A percentile compares a stretch with the other conserved stretches of the same genome.
Evolutionary conservation across 2,888 invertebrate species (phyloP).

Genomic region (Eurytoma californica): DNA sequence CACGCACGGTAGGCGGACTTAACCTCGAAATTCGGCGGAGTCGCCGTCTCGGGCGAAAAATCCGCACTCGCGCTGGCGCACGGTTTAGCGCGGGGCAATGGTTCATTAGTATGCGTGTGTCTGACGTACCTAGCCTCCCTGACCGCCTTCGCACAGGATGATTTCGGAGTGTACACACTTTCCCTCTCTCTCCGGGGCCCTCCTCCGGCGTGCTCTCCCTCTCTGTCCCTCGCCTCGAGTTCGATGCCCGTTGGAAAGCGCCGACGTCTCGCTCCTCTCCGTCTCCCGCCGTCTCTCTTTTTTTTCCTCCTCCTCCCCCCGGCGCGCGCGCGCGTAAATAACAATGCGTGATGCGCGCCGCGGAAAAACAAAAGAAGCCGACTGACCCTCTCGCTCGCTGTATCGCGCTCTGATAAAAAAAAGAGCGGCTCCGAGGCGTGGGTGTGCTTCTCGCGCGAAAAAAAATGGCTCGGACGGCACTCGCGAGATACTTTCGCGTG

Average conservation of each 20-base stretch:
- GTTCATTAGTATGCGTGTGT: constrained; percentile 48
- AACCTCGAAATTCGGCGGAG: constrained; percentile 31
- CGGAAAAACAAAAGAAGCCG: not conserved
- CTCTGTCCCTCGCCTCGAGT: constrained; percentile 19
- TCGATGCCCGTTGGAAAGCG: constrained; percentile 56
- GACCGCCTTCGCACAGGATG: constrained; percentile 45
- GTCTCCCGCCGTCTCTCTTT: constrained; percentile 24
- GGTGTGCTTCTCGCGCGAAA: not conserved
- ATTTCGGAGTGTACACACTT: constrained; percentile 40
- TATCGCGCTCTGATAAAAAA: no score
- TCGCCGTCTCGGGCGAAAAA: not conserved
- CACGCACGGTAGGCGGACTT: not conserved
- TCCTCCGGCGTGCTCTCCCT: constrained; percentile 2
- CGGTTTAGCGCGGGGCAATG: not conserved
- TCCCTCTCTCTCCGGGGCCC: constrained; percentile 33
- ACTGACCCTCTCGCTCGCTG: no score
- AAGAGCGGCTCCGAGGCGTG: constrained; percentile 1
- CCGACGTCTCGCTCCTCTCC: constrained; percentile 18
- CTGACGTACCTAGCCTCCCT: constrained; percentile 56
- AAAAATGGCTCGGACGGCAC: constrained; percentile 21
- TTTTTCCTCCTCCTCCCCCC: not conserved
- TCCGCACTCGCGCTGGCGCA: not conserved
- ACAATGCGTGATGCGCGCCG: not conserved
- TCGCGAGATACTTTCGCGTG: not conserved
- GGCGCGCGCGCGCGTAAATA: not conserved